Percentiles rank a stretch among this genome's conserved stretches.
phyloP scores from a whole-genome alignment of 2,113 vertebrate species.

The Chitala chitala region DNA sequence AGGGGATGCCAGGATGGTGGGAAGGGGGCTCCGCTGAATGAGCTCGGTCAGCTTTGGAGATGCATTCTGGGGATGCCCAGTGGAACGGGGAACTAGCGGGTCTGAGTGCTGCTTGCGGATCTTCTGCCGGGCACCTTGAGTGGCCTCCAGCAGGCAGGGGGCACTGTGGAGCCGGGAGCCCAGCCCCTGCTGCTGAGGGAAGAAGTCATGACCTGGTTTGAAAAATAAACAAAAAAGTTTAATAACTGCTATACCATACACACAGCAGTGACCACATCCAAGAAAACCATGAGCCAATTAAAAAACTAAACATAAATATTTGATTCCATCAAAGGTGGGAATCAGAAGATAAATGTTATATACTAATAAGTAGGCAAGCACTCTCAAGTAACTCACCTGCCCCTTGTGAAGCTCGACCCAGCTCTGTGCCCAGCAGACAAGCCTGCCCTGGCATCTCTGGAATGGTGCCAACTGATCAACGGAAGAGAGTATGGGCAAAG shows the following conservation, averaged over 20 bases:
- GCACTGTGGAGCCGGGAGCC: conserved; percentile 90
- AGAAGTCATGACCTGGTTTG: conserved; percentile 40
- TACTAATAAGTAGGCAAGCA: no score
- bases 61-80: conserved; percentile 57
- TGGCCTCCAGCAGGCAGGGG: conserved; percentile 72
- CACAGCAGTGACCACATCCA: no score
- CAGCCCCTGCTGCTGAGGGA: conserved; percentile 65
- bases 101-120: conserved; percentile 89
- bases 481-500: conserved; percentile 15
- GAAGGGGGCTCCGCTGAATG: conserved; percentile 71
- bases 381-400: not conserved
- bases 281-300: no score
- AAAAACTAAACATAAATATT: no score
- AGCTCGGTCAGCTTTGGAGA: conserved; percentile 73
- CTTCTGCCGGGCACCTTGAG: conserved; percentile 72
- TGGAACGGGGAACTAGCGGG: conserved; percentile 62
- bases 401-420: conserved; percentile 45
- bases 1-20: conserved; percentile 73
- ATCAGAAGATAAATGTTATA: no score
- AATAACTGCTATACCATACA: no score
- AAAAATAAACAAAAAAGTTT: no score
- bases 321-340: no score
- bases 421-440: conserved; percentile 59
- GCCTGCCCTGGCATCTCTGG: conserved; percentile 69
- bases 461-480: conserved; percentile 70